phyloP scores from a whole-genome alignment of 2,797 vertebrate genomes.

The Acanthurus leucopareius region DNA sequence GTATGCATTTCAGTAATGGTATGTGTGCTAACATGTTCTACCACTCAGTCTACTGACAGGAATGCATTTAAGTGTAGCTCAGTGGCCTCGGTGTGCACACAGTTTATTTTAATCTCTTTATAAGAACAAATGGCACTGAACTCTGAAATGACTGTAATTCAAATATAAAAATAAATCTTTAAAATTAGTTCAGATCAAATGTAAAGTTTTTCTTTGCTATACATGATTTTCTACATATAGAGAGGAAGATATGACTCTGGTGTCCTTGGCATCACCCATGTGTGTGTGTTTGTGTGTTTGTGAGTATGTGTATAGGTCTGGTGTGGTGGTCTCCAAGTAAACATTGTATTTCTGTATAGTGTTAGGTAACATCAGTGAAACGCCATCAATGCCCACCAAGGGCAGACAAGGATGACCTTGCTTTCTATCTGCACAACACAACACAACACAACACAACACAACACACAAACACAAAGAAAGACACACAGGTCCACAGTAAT shows the following conservation, averaged over 20 bases:
- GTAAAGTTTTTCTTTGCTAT: constrained; percentile 19
- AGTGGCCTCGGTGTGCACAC: neutral
- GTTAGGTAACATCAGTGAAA: constrained; percentile 57
- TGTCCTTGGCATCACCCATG: constrained; percentile 59
- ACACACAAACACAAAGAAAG: constrained; percentile 16
- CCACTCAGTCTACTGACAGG: constrained; percentile 15
- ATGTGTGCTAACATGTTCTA: constrained; percentile 40
- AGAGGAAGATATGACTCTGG: constrained; percentile 14
- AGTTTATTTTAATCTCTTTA: constrained; percentile 21
- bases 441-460: constrained; percentile 20
- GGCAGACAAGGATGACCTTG: constrained; percentile 61
- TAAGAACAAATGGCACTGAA: constrained; percentile 2
- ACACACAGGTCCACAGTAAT: constrained; percentile 25
- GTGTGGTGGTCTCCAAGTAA: constrained; percentile 50
- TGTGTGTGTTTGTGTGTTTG: constrained; percentile 26
- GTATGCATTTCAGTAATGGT: constrained; percentile 53
- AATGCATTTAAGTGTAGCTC: constrained; percentile 20
- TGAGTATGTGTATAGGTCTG: constrained; percentile 9
- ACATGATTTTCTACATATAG: constrained; percentile 15
- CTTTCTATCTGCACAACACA: constrained; percentile 26
- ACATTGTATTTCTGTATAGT: constrained; percentile 60
- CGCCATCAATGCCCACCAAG: constrained; percentile 57
- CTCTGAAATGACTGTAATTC: constrained; percentile 17
- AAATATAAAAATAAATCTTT: constrained; percentile 20
- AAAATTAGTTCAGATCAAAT: constrained; percentile 16